Evolutionary conservation across 2,797 vertebrate genomes (phyloP), one percentile per base, ranked within the genome.

Genomic region (Spizella passerina): DNA sequence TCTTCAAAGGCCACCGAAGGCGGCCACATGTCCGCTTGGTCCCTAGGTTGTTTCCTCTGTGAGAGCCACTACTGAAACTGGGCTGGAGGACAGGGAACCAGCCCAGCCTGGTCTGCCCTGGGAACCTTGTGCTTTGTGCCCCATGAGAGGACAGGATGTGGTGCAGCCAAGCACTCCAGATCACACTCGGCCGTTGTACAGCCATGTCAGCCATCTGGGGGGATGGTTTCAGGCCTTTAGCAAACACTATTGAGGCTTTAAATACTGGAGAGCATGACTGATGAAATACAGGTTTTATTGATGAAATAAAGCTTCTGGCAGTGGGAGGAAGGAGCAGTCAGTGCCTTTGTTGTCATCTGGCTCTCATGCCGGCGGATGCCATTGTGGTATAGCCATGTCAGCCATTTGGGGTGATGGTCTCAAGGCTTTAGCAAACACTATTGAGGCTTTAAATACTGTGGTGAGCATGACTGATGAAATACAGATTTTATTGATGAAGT

Each of bases 381-480:
- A 2, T 50, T 50, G 49, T 29, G 27, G 27, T 50, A 50, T 6
- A 18, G 49, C 27, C 27, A 21, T 0, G 1, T 47, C 60, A 57
- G 49, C 82, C 69, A 7, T 91, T 69, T 2, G 10, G 57, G 82
- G 29, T 2, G 4, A 34, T 57, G 26, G 3, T 73, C 90, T 94
- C 61, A 60, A 34, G 72, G 66, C 55, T 56, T 82, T 38, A 69
- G 32, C 68, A 76, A 53, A 66, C 12, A 4, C 50, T 34, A 0
- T 12, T 46, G 39, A 83, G 60, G 56, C 24, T 93, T 89, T 89
- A 83, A 43, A 76, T 79, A 86, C n/a, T 75, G 80, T 75, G 80
- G 79, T 0, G 6, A 75, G 20, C 1, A 0, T 66, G 60, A 64
- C 39, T 83, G 65, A 73, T 24, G 12, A 0, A 1, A 20, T 27